Base-by-base conservation (phyloP, 2,797 vertebrate genomes). In the Remorina albescens region DNA sequence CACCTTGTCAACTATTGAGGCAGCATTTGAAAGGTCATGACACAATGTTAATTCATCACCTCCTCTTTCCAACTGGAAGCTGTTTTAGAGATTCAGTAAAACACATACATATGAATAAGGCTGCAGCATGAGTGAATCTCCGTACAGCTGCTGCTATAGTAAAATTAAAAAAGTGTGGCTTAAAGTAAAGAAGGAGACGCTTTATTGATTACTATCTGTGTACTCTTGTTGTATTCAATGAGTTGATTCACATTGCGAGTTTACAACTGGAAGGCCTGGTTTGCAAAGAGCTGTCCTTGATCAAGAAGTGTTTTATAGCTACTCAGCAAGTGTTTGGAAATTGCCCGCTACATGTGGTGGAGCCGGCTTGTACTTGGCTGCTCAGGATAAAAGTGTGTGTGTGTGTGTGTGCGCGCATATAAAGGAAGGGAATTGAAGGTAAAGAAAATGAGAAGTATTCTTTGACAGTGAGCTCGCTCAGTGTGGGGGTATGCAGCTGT, bases 251-350 rank as follows among this genome's bases (percentile, higher is more conserved):
- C 70, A 66, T 73, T 80, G 70, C 63, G 57, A 37, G 68, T 74
- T 67, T 58, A 44, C 83, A 89, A 75, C 81, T 88, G 70, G 76
- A 88, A 83, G 67, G 83, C 72, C 66, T 30, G 37, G 46, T 71
- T 81, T 71, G 57, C 70, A 62, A 64, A 50, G 39, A 73, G 58
- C 67, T 59, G 68, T 67, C 62, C 81, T 82, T 81, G 70, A 83
- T 90, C 67, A 82, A 80, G 65, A 72, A 66, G 28, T 71, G 72
- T 87, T 83, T 90, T 85, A 90, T 82, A 80, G 78, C 73, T 84
- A 36, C 78, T 60, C 71, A 59, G 70, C 58, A 46, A 84, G 84
- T 75, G 69, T 83, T 82, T 76, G 63, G 50, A 79, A 81, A 72
- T 49, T 34, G 66, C 75, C 69, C 6, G 53, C 55, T 69, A 66